phyloP scores from a whole-genome alignment of 2,888 invertebrate species.

The Zhuqinia jingwanae region DNA sequence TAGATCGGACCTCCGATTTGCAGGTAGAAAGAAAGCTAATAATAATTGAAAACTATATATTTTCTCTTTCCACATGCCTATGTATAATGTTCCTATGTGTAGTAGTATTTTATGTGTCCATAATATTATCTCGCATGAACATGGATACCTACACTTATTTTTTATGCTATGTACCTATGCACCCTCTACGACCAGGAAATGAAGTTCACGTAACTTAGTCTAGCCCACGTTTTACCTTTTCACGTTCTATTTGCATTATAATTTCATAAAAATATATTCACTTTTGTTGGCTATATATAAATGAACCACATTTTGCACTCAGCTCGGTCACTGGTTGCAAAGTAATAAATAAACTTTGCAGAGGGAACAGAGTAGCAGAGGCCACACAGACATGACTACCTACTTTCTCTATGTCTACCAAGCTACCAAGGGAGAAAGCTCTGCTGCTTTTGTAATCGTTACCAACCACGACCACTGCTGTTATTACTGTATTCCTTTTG shows the following conservation, averaged over 20 bases:
- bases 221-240: no score
- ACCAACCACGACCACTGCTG: no score
- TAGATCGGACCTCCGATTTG: constrained; percentile 66
- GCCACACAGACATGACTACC: constrained; percentile 18
- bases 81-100: neutral
- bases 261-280: constrained; percentile 20
- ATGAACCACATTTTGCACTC: constrained; percentile 35
- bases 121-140: no score
- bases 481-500: constrained; percentile 1
- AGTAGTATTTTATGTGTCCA: neutral
- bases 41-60: constrained; percentile 31
- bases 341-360: constrained; percentile 29
- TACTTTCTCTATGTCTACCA: neutral
- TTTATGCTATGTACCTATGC: neutral
- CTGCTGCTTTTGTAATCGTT: no score
- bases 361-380: neutral
- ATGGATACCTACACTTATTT: neutral
- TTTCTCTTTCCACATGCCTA: neutral
- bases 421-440: neutral
- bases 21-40: constrained; percentile 46
- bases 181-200: neutral
- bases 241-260: constrained; percentile 1
- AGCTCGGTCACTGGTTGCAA: neutral
- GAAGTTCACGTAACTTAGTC: neutral
- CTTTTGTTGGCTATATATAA: neutral